A percentile compares a stretch with the other conserved stretches of the same genome.
phyloP scores from a whole-genome alignment of 2,888 invertebrate species.

The Protodeltote pygarga region DNA sequence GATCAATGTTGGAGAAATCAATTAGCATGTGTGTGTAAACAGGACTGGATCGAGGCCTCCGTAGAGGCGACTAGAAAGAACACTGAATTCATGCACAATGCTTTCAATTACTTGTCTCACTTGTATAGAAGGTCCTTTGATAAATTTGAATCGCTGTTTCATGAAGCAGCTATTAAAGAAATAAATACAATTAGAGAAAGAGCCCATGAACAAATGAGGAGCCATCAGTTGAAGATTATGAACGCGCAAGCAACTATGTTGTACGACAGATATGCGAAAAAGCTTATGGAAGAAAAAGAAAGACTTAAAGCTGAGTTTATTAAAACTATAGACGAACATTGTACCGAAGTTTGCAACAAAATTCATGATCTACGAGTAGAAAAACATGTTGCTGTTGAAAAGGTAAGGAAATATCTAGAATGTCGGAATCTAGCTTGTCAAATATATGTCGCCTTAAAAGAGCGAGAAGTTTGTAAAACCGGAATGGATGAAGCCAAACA shows the following conservation, averaged over 20 bases:
- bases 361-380: conserved; percentile 74
- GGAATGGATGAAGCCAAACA: conserved; percentile 62
- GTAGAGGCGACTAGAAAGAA: conserved; percentile 56
- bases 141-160: conserved; percentile 68
- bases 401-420: conserved; percentile 67
- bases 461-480: conserved; percentile 67
- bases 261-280: conserved; percentile 64
- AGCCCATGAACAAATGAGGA: too few relatives aligned
- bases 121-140: conserved; percentile 61
- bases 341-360: conserved; percentile 47
- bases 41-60: conserved; percentile 57
- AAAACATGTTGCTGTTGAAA: conserved; percentile 74
- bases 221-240: too few relatives aligned
- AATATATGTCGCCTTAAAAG: conserved; percentile 74
- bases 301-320: conserved; percentile 65
- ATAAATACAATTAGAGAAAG: conserved; percentile 60
- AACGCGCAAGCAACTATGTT: conserved; percentile 69
- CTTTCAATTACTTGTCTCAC: conserved; percentile 62
- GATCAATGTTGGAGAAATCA: conserved; percentile 66
- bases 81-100: conserved; percentile 60
- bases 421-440: conserved; percentile 77
- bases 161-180: conserved; percentile 63
- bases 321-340: conserved; percentile 53
- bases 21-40: conserved; percentile 49
- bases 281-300: conserved; percentile 59